Base-by-base conservation (phyloP, 2,888 invertebrate species). In the Lepidocyrtoides sp. region DNA sequence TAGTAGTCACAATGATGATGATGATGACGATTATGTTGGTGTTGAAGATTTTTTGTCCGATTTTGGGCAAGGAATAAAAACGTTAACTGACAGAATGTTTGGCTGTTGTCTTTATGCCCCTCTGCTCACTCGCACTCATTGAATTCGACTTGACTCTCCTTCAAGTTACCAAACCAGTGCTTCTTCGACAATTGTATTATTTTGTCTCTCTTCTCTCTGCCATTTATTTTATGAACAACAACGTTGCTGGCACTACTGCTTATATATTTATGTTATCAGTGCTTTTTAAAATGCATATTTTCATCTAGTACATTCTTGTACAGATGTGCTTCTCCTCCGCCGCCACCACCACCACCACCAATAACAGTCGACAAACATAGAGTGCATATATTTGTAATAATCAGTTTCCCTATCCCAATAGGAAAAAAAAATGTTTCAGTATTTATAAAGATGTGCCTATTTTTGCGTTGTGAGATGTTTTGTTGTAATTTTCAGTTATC, bases 1-100 rank as follows among this genome's bases (percentile, higher is more conserved):
- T 57, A 36, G 20, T 29, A n/a, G 10, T 66, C 12, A 8, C 32
- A 36, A 36, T 36, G 36, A 36, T 36, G 36, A 51, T 48, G 66
- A 32, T 36, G 83, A 82, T 60, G 57, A 57, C 36, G 57, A 81
- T 77, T 75, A 57, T 79, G 69, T 17, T 82, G 29, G 32, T 72
- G 89, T 29, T 44, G 17, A 79, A n/a, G 20, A 79, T 83, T 91
- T 91, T 91, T 91, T 88, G 83, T 86, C 91, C 91, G 75, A 91
- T 83, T 91, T 91, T 91, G 91, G 91, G 87, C 91, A 91, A 88
- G 66, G 77, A 60, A 89, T 91, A 79, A 79, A 69, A 86, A 82
- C 69, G 84, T 79, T 81, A n/a, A 87, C 77, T 87, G 87, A 87
- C 87, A 87, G 66, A 75, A 86, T 85, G 85, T 72, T 72, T 85